Base-by-base conservation (phyloP, 2,797 vertebrate genomes). In the Centroberyx gerrardi region DNA sequence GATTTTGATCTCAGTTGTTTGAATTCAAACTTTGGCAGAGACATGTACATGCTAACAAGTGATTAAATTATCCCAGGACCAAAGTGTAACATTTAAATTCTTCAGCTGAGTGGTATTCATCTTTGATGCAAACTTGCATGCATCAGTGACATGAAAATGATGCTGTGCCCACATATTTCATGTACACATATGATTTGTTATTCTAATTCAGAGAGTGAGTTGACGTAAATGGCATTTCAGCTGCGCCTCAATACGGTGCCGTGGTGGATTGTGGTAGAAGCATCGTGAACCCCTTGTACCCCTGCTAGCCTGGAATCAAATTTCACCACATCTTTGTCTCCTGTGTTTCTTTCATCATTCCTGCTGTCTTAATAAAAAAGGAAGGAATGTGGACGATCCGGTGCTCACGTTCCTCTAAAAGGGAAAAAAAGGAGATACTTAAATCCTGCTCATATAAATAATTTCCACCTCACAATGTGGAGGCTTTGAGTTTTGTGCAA, bases 371-470 rank as follows among this genome's bases (percentile, higher is more conserved):
- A 5, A 67, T 74, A 31, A 78, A 81, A 22, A 79, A 33, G 22
- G 51, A 68, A 76, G 76, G 62, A 85, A 83, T 83, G 74, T 27
- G 13, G 55, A 53, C 53, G 5, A 61, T 69, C 59, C 56, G 13
- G 10, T 38, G 28, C 56, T 76, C 48, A 2, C 38, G 58, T 76
- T 68, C 70, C 58, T 74, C 8, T 44, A 40, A 40, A 40, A 40
- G 10, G 10, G 10, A 10, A 40, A 3, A 80, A 81, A 63, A 17
- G 6, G 17, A 40, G 46, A 58, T 67, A 62, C 51, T 62, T 46
- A 51, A 68, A 73, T 74, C 55, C 53, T 42, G 13, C 56, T 77
- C 58, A 40, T 51, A 17, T 68, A 77, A 75, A 18, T 46, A 2
- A 48, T 81, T 65, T 78, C 61, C 67, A 80, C 48, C 46, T 22